These are phyloP conservation scores for Puntigrus tetrazona DNA, from an alignment of 2,113 vertebrate genomes.

Conservation along the genomic window DNA sequence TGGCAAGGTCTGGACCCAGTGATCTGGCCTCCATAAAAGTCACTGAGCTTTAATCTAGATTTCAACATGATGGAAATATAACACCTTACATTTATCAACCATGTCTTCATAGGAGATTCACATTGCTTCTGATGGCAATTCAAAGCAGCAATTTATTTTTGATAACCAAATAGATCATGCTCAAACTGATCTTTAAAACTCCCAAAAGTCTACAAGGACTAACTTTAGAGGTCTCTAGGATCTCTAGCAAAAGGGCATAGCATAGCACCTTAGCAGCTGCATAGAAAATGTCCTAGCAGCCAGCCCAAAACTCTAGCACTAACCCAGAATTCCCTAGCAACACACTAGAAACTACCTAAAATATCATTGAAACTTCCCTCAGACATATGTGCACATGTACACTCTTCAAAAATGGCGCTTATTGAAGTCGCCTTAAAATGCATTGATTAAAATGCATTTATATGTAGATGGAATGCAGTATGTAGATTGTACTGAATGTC, in stretches of 20 bases:
- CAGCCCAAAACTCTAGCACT: not conserved
- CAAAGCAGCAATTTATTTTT: not conserved
- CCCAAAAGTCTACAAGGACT: not conserved
- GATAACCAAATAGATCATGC: not conserved
- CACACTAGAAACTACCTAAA: not conserved
- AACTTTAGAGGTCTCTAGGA: not conserved
- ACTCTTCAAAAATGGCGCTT: too few species aligned
- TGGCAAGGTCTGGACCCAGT: not conserved
- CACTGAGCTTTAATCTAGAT: constrained; percentile 15
- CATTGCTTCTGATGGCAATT: not conserved
- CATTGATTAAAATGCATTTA: too few species aligned
- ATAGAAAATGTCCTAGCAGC: not conserved
- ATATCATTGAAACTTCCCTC: too few species aligned
- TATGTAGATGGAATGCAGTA: too few species aligned
- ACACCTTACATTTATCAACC: not conserved
- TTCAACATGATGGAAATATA: constrained; percentile 31
- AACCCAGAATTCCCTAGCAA: not conserved
- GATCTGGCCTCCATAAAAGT: constrained; percentile 17
- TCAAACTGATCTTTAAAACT: not conserved
- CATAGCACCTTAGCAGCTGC: not conserved
- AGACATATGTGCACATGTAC: too few species aligned
- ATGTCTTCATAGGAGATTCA: not conserved
- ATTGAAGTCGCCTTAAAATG: too few species aligned
- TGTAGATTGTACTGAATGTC: too few species aligned
- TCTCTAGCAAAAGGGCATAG: too few species aligned